Conservation (phyloP, 2,888 invertebrate genomes). For the Bursaphelenchus okinawaensis region DNA sequence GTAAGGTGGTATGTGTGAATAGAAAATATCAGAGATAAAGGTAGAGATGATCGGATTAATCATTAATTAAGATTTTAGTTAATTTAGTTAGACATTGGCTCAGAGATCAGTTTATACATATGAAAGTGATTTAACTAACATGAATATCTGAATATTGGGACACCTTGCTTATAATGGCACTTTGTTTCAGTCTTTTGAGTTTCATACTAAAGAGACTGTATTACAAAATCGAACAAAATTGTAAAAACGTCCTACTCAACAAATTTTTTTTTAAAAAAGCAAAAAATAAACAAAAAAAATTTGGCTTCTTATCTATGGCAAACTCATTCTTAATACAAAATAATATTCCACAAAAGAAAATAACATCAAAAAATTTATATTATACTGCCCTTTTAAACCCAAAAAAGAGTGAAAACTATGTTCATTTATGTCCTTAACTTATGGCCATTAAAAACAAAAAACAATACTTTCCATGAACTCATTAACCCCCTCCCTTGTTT, state of each 20-base stretch:
- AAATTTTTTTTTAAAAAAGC: background rate
- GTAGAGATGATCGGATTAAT: no score
- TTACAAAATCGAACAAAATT: background rate
- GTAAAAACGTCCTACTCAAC: background rate
- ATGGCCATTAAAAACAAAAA: background rate
- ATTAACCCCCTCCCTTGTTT: background rate
- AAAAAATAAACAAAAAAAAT: background rate
- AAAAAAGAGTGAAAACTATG: background rate
- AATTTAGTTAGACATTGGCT: no score
- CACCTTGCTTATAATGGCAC: no score
- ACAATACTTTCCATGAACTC: background rate
- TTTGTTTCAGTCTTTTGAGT: background rate
- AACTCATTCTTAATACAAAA: background rate
- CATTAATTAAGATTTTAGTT: no score
- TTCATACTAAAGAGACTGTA: no score
- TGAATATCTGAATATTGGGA: no score
- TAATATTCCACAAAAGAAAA: background rate
- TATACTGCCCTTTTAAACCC: background rate
- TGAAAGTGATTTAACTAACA: no score
- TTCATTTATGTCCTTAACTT: background rate
- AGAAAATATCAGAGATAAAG: no score
- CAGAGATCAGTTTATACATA: no score
- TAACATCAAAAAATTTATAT: background rate
- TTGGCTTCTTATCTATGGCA: background rate
- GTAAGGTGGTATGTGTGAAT: no score